Conservation (phyloP, 2,113 vertebrate species). For the Dromaius novaehollandiae region DNA sequence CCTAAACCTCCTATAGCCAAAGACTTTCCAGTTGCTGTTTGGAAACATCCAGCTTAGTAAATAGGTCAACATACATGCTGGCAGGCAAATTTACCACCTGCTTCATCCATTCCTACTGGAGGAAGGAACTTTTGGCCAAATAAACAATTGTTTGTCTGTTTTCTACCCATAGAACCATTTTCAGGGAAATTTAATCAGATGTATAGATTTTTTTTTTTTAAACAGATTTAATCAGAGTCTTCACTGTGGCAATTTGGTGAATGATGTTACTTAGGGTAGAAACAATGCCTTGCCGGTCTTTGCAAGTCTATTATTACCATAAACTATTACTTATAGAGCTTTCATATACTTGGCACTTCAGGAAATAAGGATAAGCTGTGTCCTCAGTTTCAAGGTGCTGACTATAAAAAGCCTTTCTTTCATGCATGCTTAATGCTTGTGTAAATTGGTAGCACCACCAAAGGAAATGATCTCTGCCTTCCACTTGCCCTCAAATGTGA, state of each 20-base stretch:
- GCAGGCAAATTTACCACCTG: not conserved
- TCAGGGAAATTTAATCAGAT: not conserved
- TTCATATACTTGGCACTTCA: not conserved
- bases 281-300: not conserved
- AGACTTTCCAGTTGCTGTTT: not conserved
- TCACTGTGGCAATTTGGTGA: not conserved
- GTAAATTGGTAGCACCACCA: not conserved
- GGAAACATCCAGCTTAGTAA: slow-evolving; percentile 1
- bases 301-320: not conserved
- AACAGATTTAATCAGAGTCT: not conserved
- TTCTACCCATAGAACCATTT: not conserved
- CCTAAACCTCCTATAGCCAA: not conserved
- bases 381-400: not conserved
- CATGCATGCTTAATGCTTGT: not conserved
- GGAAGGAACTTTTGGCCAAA: not conserved
- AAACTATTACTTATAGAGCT: not conserved
- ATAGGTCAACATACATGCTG: not conserved
- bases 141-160: not conserved
- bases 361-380: not conserved
- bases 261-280: not conserved
- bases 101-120: not conserved
- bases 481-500: not conserved
- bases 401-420: not conserved
- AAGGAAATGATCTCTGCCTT: not conserved
- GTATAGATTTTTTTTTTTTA: not conserved